These are phyloP conservation scores for Sinocyclocheilus rhinocerous DNA, from an alignment of 2,113 vertebrate species.

Conservation along the genomic window DNA sequence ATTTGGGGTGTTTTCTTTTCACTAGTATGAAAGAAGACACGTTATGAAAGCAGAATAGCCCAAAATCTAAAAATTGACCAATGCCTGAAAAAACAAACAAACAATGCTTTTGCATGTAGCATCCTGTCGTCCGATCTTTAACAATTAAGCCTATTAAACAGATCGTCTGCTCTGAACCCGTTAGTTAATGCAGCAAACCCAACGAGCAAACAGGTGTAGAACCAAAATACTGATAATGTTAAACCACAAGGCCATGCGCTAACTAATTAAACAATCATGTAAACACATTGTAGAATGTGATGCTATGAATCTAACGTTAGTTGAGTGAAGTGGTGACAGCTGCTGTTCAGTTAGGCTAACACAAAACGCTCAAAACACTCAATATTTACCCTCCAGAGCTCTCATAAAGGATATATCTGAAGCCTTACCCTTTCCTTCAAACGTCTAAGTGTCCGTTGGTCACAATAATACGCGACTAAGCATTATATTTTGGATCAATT, in stretches of 20 bases:
- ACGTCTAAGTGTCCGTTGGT: constrained; percentile 8
- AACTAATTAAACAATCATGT: not conserved
- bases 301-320: too few relatives aligned
- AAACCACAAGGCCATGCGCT: too few relatives aligned
- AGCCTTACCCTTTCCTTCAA: not conserved
- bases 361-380: not conserved
- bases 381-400: not conserved
- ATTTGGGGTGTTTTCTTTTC: not conserved
- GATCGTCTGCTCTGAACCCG: not conserved
- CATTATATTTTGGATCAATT: not conserved
- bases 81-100: not conserved
- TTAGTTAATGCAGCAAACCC: not conserved
- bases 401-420: not conserved
- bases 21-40: not conserved
- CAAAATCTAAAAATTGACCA: not conserved
- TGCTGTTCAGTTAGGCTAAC: constrained; percentile 25
- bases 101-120: not conserved
- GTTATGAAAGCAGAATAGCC: not conserved
- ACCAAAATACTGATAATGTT: not conserved
- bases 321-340: not conserved
- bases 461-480: not conserved
- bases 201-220: not conserved
- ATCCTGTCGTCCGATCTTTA: not conserved
- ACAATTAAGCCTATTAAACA: not conserved
- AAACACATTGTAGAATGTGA: not conserved